Conservation (phyloP, 2,888 invertebrate genomes). For the Ochropleura leucogaster region DNA sequence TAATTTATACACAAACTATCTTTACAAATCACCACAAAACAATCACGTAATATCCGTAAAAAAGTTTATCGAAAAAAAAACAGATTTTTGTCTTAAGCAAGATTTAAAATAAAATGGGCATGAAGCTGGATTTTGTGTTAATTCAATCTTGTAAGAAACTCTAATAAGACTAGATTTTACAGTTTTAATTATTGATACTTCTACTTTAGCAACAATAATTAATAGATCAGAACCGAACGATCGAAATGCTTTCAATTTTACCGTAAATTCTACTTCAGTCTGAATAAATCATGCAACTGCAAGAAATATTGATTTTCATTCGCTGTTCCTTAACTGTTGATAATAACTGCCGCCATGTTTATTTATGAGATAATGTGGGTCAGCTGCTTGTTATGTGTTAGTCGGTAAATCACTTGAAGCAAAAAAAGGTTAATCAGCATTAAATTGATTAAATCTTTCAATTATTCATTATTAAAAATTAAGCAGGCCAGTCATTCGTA, state of each 20-base stretch:
- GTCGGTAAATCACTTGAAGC: background rate
- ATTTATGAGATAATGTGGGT: conserved; percentile 27
- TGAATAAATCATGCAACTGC: background rate
- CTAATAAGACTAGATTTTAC: background rate
- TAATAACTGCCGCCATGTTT: conserved; percentile 32
- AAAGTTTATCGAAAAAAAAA: too few species aligned
- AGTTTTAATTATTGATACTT: background rate
- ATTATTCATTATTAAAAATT: background rate
- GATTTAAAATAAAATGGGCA: background rate
- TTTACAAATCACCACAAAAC: conserved; percentile 16
- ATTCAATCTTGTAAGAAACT: background rate
- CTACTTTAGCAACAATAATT: conserved; percentile 2
- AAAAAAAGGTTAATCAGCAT: background rate
- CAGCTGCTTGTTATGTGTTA: conserved; percentile 5
- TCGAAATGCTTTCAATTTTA: conserved; percentile 12
- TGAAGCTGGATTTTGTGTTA: background rate
- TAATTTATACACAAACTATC: conserved; percentile 3
- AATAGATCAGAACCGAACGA: conserved; percentile 35
- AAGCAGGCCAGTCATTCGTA: background rate
- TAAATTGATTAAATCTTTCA: background rate
- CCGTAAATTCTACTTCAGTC: conserved; percentile 17
- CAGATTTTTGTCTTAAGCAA: conserved; percentile 4
- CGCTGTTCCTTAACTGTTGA: conserved; percentile 30
- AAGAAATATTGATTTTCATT: conserved; percentile 22
- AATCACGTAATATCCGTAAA: too few species aligned